Evolutionary conservation across 2,113 vertebrate species (phyloP), one percentile per base, ranked within the genome.

Genomic region (Ptyas mucosa): DNA sequence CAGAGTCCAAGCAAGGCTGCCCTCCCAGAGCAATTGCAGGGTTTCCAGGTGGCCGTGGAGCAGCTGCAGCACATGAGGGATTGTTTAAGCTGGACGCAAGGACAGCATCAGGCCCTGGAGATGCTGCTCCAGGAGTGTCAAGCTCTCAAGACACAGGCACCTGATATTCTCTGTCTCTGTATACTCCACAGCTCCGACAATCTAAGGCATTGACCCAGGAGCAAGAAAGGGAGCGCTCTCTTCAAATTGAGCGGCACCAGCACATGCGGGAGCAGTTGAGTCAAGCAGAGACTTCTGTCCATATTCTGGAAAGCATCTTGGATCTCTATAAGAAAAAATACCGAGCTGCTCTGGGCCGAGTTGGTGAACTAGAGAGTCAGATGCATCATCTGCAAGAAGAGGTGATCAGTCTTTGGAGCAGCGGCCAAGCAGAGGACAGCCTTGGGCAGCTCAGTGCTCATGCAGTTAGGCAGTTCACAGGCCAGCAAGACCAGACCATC

Each of bases 241-340:
- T 88, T 52, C 94, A 96, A 51, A 95, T 92, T 85, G 89, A 96
- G 52, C 94, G 93, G 51, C 95, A 98, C 39, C 96, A 92, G 89
- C 95, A 97, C 89, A 95, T 97, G 6, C 95, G 97, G 90, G 95
- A 96, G 86, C 85, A 94, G 53, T 95, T 96, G 23, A 92, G 93
- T 21, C 96, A 97, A 51, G 95, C 95, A 0, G 96, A 97, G 94
- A 93, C 97, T 94, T 97, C 96, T 88, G 95, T 96, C 20, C 14
- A 93, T 91, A 94, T 95, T 1, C 94, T 98, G n/a, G 94, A 96
- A 69, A 96, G 95, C 89, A 97, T 97, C 46, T 94, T 97, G 93
- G 97, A 96, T 54, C 94, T 98, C 87, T 97, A 97, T 95, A 95
- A 95, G 94, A 96, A 97, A 94, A 98, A 98, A 94, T 98, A 97